phyloP scores from a whole-genome alignment of 2,113 vertebrate species.

The Tichodroma muraria region DNA sequence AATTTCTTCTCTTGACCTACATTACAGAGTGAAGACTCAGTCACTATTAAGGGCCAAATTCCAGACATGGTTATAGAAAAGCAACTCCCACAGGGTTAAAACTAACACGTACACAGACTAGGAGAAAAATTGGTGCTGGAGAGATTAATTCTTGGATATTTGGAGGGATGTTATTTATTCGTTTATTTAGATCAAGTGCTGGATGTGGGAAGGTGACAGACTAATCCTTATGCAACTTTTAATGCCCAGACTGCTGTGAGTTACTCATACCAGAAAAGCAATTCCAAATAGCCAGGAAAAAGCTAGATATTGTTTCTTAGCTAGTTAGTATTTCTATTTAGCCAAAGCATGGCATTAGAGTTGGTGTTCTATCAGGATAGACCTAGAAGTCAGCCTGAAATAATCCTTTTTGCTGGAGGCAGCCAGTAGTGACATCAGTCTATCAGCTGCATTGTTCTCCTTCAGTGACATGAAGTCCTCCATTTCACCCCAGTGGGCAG shows the following conservation, averaged over 20 bases:
- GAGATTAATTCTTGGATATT: background rate
- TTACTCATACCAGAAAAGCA: background rate
- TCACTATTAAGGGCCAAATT: background rate
- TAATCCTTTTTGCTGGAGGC: background rate
- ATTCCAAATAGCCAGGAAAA: background rate
- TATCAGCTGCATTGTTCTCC: background rate
- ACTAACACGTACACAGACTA: background rate
- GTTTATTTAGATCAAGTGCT: background rate
- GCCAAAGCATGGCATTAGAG: background rate
- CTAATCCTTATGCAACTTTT: background rate
- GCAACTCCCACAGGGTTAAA: background rate
- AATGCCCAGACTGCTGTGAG: background rate
- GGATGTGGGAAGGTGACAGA: background rate
- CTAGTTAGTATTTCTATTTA: background rate
- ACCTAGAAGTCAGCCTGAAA: background rate
- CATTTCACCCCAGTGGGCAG: background rate
- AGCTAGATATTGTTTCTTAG: background rate
- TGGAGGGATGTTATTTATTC: background rate
- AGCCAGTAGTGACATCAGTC: background rate
- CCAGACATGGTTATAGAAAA: background rate
- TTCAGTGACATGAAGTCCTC: background rate
- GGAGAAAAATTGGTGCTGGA: background rate
- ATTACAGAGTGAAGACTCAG: constrained; percentile 10
- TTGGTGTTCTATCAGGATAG: background rate
- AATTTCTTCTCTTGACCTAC: constrained; percentile 49